Percentiles rank a stretch among this genome's conserved stretches.
These are phyloP conservation scores for Leuciscus waleckii DNA, from an alignment of 2,797 vertebrate genomes.

Conservation along the genomic window DNA sequence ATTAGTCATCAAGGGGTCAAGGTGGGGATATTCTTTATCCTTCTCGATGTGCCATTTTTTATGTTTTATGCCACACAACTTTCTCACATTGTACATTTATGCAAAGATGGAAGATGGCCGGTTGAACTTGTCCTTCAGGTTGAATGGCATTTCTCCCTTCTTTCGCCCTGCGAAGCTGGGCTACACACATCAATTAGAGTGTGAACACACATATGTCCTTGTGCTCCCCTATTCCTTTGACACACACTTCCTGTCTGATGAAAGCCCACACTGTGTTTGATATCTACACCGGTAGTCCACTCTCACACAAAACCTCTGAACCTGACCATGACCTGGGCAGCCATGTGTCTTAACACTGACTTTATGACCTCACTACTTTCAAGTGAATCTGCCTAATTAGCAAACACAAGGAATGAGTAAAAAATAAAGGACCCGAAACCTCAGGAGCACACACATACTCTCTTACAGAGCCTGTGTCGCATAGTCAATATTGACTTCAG, in stretches of 20 bases:
- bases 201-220: conserved; percentile 10
- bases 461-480: conserved; percentile 8
- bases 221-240: conserved; percentile 34
- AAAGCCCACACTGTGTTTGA: conserved; percentile 64
- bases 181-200: conserved; percentile 45
- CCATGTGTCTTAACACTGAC: conserved; percentile 51
- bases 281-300: conserved; percentile 53
- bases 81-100: conserved; percentile 37
- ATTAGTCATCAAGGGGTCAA: conserved; percentile 57
- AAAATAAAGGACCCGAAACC: conserved; percentile 52
- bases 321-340: conserved; percentile 54
- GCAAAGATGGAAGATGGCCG: conserved; percentile 37
- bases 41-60: not conserved
- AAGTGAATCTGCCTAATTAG: conserved; percentile 67
- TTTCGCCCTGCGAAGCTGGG: conserved; percentile 34
- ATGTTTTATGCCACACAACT: conserved; percentile 14
- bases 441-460: conserved; percentile 31
- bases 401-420: conserved; percentile 46
- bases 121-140: conserved; percentile 49
- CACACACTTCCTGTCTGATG: conserved; percentile 54
- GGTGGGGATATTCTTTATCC: conserved; percentile 19
- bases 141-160: conserved; percentile 48
- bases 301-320: conserved; percentile 56
- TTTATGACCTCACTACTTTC: conserved; percentile 55
- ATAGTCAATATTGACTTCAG: conserved; percentile 39